Conservation (phyloP, 2,888 invertebrate species). For the Ochropacha duplaris region DNA sequence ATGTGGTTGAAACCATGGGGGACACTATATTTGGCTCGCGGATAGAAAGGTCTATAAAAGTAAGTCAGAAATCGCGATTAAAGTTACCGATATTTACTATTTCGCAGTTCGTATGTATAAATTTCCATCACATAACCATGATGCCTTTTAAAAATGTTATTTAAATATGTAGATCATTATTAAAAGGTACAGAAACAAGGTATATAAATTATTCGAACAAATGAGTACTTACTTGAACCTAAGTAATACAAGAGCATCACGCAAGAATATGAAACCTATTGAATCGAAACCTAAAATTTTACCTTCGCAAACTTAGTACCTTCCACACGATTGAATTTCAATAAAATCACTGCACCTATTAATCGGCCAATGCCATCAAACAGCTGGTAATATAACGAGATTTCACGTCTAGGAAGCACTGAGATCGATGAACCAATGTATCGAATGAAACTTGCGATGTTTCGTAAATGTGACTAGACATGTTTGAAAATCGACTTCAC, state of each 20-base stretch:
- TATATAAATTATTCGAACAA: too few relatives aligned
- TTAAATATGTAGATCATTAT: not conserved
- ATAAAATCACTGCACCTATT: not conserved
- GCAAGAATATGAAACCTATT: not conserved
- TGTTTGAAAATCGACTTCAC: slow-evolving; percentile 2
- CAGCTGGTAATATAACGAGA: not conserved
- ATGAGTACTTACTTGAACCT: not conserved
- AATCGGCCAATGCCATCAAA: not conserved
- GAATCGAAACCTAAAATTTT: not conserved
- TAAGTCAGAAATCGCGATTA: too few relatives aligned
- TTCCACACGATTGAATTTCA: not conserved
- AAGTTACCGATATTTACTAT: too few relatives aligned
- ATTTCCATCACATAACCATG: too few relatives aligned
- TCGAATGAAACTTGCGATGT: not conserved
- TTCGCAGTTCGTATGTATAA: too few relatives aligned
- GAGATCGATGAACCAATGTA: slow-evolving; percentile 1
- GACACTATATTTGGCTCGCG: too few relatives aligned
- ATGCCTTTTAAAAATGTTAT: too few relatives aligned
- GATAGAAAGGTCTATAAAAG: too few relatives aligned
- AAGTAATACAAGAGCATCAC: not conserved
- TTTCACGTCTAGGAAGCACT: not conserved
- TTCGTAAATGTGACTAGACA: slow-evolving; percentile 3
- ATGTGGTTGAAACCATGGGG: too few relatives aligned
- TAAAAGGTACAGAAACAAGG: not conserved
- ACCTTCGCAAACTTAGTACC: not conserved